Evolutionary conservation across 2,797 vertebrate genomes (phyloP).

Genomic region (Falco biarmicus): DNA sequence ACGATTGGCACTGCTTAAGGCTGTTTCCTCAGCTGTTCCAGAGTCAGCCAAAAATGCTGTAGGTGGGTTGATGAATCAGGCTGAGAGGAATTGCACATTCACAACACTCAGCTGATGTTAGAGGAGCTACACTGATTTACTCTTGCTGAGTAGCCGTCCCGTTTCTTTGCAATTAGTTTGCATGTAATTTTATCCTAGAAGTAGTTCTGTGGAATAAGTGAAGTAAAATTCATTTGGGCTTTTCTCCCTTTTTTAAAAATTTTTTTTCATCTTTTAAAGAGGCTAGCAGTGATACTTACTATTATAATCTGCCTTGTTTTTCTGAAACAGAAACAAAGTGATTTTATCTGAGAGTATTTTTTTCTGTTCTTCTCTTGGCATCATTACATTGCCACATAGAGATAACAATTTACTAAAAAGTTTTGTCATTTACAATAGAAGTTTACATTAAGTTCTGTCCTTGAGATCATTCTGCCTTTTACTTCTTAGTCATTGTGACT

Average conservation of each 20-base stretch:
- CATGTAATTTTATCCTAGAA: neutral
- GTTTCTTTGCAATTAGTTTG: neutral
- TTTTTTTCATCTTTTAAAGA: neutral
- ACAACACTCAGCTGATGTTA: neutral
- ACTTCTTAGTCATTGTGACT: neutral
- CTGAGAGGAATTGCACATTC: neutral
- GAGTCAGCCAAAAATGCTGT: neutral
- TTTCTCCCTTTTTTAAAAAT: neutral
- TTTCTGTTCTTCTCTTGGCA: neutral
- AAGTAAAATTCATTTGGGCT: neutral
- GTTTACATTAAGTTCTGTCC: neutral
- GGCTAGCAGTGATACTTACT: neutral
- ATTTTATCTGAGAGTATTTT: neutral
- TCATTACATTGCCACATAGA: neutral
- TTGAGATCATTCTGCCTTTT: neutral
- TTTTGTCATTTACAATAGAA: neutral
- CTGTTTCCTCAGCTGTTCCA: neutral
- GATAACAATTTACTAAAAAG: neutral
- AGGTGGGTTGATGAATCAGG: neutral
- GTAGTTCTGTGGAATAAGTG: neutral
- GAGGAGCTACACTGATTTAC: neutral
- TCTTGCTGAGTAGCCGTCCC: neutral
- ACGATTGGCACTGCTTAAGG: neutral
- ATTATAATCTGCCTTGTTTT: neutral
- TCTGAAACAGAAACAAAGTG: neutral